Evolutionary conservation across 2,888 invertebrate genomes (phyloP).

Genomic region (Drosophila pseudotakahashii): DNA sequence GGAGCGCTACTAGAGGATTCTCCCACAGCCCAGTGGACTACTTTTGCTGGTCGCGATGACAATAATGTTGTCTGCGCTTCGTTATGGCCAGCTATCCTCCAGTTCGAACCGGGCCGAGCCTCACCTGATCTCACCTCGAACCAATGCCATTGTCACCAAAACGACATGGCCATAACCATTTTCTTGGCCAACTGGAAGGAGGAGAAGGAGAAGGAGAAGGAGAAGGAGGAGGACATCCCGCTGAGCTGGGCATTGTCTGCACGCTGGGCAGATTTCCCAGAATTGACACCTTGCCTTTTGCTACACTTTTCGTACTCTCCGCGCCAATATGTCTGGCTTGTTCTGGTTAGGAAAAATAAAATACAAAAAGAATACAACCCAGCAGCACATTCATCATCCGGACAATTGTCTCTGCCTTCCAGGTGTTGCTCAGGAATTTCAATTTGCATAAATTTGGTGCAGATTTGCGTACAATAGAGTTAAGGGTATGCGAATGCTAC

Average conservation of each 20-base stretch:
- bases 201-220: neutral
- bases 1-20: constrained; percentile 47
- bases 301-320: constrained; percentile 64
- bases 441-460: constrained; percentile 78
- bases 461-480: constrained; percentile 75
- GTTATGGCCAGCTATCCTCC: constrained; percentile 21
- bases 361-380: constrained; percentile 17
- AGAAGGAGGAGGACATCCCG: constrained; percentile 19
- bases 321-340: constrained; percentile 80
- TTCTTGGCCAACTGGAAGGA: constrained; percentile 51
- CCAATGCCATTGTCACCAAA: constrained; percentile 70
- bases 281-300: constrained; percentile 77
- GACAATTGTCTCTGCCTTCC: constrained; percentile 61
- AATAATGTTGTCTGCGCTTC: constrained; percentile 51
- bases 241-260: constrained; percentile 50
- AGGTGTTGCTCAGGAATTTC: constrained; percentile 75
- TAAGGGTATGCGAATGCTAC: constrained; percentile 16
- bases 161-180: constrained; percentile 63
- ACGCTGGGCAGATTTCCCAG: constrained; percentile 72
- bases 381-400: constrained; percentile 55
- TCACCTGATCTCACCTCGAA: constrained; percentile 14
- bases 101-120: neutral
- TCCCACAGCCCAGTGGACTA: constrained; percentile 52
- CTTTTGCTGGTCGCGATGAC: constrained; percentile 41
- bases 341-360: constrained; percentile 6